Percentiles rank a stretch among this genome's conserved stretches.
These are phyloP conservation scores for Champsocephalus gunnari DNA, from an alignment of 2,797 vertebrate species.

Conservation along the genomic window DNA sequence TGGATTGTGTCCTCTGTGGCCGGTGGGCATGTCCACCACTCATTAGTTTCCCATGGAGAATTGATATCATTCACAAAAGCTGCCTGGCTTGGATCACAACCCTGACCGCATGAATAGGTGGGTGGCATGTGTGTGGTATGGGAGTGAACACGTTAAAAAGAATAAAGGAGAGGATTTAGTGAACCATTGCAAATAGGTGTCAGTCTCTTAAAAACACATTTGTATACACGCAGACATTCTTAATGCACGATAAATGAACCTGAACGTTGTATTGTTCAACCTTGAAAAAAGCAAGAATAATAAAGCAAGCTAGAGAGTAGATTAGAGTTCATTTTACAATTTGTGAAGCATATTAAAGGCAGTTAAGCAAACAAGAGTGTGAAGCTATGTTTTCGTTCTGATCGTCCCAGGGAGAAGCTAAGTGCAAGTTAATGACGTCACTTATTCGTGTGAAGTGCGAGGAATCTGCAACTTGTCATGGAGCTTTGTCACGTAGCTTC, in stretches of 20 bases:
- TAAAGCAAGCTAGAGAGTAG: not conserved
- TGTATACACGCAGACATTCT: not conserved
- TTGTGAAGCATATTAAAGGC: not conserved
- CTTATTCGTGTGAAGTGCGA: too few species aligned
- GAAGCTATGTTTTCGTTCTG: too few species aligned
- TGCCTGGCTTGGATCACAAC: constrained; percentile 50
- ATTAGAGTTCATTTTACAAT: not conserved
- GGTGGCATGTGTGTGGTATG: constrained; percentile 32
- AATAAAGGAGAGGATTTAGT: constrained; percentile 42
- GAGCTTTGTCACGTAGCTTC: too few species aligned
- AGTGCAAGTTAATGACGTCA: too few species aligned
- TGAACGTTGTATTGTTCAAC: not conserved
- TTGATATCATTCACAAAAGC: constrained; percentile 75
- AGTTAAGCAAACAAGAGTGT: not conserved
- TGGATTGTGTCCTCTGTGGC: constrained; percentile 64
- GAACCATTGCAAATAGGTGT: constrained; percentile 46
- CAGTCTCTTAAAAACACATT: constrained; percentile 27
- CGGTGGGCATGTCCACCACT: constrained; percentile 69
- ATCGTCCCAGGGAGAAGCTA: too few species aligned
- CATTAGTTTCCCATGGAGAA: constrained; percentile 81
- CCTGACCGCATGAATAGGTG: constrained; percentile 65
- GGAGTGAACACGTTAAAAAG: constrained; percentile 28
- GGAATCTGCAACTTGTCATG: too few species aligned
- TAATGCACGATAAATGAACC: not conserved
- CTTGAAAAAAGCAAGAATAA: not conserved